Base-by-base conservation (phyloP, 2,113 vertebrate species). In the Chamaetylas fuelleborni region DNA sequence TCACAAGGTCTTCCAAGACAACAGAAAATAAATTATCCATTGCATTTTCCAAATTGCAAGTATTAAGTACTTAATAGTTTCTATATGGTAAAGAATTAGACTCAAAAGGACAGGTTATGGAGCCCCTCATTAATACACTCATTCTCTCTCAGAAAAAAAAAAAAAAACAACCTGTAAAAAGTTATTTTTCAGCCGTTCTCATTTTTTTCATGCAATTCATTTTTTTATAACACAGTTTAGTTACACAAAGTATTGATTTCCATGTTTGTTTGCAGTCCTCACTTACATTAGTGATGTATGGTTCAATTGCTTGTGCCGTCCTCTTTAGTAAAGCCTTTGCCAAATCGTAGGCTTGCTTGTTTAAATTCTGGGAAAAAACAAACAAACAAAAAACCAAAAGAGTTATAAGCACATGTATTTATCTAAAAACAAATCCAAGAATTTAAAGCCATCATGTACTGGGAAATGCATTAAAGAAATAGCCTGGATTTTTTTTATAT, bases 221-320 rank as follows among this genome's bases (percentile, higher is more conserved):
- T 79, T 25, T 69, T 80, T 64, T 64, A 34, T 28, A 81, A 81
- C 15, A 86, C 14, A 86, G 31, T 12, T 92, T 26, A 53, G 24
- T 78, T 67, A 7, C 34, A 81, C 36, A 73, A 45, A 19, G 2
- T 38, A 65, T 18, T 53, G 18, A 92, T 70, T 87, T 93, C 69
- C 19, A 9, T 26, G 31, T 72, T 43, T 62, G 45, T 61, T 38
- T 81, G 50, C 12, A 84, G 64, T n/a, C 40, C 64, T 96, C 31
- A 98, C 99, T 99, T 98, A 99, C 99, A 54, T 99, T 99, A 90
- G 99, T 99, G 94, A 99, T 99, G 95, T 99, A 99, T 0, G 99
- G 99, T 88, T 99, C 99, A 82, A 99, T 99, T 65, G 99, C 99
- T 97, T 99, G 99, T 0, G 99, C 99, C 7, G 99, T 99, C 96